phyloP scores from a whole-genome alignment of 2,888 invertebrate genomes.

The Sinelater perroti region DNA sequence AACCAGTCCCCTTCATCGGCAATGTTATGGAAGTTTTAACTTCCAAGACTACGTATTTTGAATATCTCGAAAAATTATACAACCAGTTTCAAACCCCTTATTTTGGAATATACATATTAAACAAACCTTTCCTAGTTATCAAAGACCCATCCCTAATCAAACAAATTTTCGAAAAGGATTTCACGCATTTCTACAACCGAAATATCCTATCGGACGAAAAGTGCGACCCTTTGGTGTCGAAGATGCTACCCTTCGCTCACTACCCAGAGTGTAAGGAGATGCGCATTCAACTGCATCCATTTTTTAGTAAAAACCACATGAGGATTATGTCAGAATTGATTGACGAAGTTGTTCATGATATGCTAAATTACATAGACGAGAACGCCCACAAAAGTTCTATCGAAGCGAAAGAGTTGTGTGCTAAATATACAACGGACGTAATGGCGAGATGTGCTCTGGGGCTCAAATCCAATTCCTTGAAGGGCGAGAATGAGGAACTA shows the following conservation, averaged over 20 bases:
- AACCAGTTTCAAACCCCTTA: constrained; percentile 48
- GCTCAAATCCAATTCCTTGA: constrained; percentile 58
- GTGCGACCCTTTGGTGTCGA: constrained; percentile 59
- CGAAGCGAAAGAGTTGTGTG: constrained; percentile 53
- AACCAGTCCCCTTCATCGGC: constrained; percentile 54
- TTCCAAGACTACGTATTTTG: constrained; percentile 46
- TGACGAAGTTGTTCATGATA: constrained; percentile 54
- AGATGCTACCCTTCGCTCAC: constrained; percentile 59
- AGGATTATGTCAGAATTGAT: constrained; percentile 64
- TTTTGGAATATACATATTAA: constrained; percentile 56
- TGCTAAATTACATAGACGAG: constrained; percentile 44
- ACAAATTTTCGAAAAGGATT: constrained; percentile 62
- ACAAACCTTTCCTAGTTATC: constrained; percentile 49
- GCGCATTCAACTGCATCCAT: constrained; percentile 63
- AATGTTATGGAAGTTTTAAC: constrained; percentile 52
- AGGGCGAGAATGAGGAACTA: constrained; percentile 55
- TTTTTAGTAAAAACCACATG: constrained; percentile 66
- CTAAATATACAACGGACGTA: constrained; percentile 62
- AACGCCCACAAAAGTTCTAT: constrained; percentile 33
- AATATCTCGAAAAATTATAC: constrained; percentile 51
- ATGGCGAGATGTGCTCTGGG: constrained; percentile 62
- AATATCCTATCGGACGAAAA: constrained; percentile 57
- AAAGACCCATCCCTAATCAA: no score
- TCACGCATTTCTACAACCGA: constrained; percentile 62
- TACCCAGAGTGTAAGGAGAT: constrained; percentile 65